Evolutionary conservation across 2,797 vertebrate genomes (phyloP), one percentile per base, ranked within the genome.

Genomic region (Lophius americanus): DNA sequence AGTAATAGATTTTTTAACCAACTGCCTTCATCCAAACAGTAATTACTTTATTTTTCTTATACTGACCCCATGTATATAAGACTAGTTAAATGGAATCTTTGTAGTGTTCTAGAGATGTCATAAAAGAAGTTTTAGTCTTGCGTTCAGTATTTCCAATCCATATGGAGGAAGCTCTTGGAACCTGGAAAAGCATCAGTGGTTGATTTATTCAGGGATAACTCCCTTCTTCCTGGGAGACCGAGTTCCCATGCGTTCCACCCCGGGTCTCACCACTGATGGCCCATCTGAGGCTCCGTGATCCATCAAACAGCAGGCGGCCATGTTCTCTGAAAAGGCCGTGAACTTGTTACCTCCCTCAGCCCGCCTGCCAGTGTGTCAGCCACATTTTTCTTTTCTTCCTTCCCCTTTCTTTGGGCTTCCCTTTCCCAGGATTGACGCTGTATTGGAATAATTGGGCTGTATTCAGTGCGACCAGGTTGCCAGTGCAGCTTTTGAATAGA

Each of bases 331-430:
- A 87, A 89, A 76, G 84, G 64, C 82, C 57, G 43, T 90, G 88
- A 89, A 91, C 83, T 90, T 91, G 78, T 88, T 88, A 87, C 81
- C 88, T 88, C 86, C 70, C 72, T 78, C 56, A 10, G 77, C 67
- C 79, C 49, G 75, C 60, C 64, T 50, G 82, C 64, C 78, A 84
- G 70, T 83, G 84, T 87, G 78, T 86, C 85, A 86, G 75, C 78
- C 76, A 79, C 82, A 76, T 88, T 91, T 89, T 82, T 91, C 84
- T 84, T 84, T 73, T 67, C 53, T 59, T 32, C 41, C 23, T n/a
- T 51, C 47, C 60, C 60, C 66, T 64, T 56, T 83, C 70, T 70
- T 48, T 7, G n/a, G 41, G 60, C 64, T 67, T 73, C 57, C 60
- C 52, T 70, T 82, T 84, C 73, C 82, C 81, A 78, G 74, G 76